Base-by-base conservation (phyloP, 2,888 invertebrate genomes). In the Priapulus caudatus region DNA sequence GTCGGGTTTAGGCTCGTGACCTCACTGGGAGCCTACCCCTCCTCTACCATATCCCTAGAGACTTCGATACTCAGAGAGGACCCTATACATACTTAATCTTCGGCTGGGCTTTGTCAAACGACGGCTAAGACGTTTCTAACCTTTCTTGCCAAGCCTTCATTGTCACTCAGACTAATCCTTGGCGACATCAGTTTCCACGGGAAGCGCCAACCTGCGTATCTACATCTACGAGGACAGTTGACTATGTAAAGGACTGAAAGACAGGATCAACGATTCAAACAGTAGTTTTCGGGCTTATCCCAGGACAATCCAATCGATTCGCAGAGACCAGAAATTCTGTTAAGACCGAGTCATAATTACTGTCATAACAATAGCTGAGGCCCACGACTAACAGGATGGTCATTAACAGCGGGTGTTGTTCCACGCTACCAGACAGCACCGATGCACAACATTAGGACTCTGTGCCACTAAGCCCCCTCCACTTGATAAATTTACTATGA, bases 1-100 rank as follows among this genome's bases (percentile, higher is more conserved):
- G 23, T 59, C 56, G 20, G 16, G 5, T 20, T 20, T 15, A 16
- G 20, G 4, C 46, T 19, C 10, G n/a, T 51, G 53, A 16, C n/a
- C 10, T 18, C 4, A n/a, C 16, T 10, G n/a, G n/a, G 10, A 33
- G 33, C 10, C n/a, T 10, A 10, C 33, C n/a, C 33, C n/a, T 33
- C 33, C n/a, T 10, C n/a, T n/a, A n/a, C n/a, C n/a, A 33, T 10
- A 10, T 10, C n/a, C n/a, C 33, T 33, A 10, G 10, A 10, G 33
- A 10, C n/a, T n/a, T n/a, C 10, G n/a, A 10, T 33, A 10, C 33
- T 33, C n/a, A n/a, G n/a, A n/a, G n/a, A n/a, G 10, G n/a, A n/a
- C n/a, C n/a, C 10, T 10, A 33, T n/a, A 10, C 33, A 10, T 10
- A 33, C 33, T 33, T n/a, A n/a, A 10, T 33, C 10, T 10, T n/a